Evolutionary conservation across 2,888 invertebrate species (phyloP), one percentile per base, ranked within the genome.

Genomic region (Rhagonycha lutea): DNA sequence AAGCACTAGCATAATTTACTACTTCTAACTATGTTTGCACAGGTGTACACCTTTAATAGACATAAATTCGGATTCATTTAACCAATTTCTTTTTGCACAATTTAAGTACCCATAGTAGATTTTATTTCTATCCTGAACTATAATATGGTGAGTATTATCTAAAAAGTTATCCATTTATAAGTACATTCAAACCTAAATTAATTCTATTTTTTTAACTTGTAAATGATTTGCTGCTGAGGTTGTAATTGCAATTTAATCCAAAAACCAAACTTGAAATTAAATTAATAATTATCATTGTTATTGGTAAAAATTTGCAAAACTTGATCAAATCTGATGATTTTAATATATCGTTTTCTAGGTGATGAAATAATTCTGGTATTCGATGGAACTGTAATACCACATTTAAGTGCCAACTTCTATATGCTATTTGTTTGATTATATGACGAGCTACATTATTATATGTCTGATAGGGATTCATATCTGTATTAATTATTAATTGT

Each of bases 301-400:
- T 18, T 3, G 79, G 78, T 24, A 79, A 14, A 68, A 77, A 78
- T 63, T 74, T 78, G 5, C 79, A 18, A 11, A 79, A 72, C 26
- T 73, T 69, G 4, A 78, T 65, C 18, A 74, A 62, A 11, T 71
- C 65, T 2, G 70, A 47, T 4, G 70, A 77, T 10, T 72, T 74
- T 60, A 80, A 68, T 9, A 77, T 76, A 70, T 79, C 70, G n/a
- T 68, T 24, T 63, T 77, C 72, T 14, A 80, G 47, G 61, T 76
- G 75, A 9, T 67, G 28, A 18, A 78, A 69, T 28, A 79, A 62
- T 72, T 75, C 72, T 4, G 65, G 63, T 28, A 79, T 72, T 23
- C 82, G 73, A 72, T 81, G 75, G 18, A 80, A 62, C 62, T 81
- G 82, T 2, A 82, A n/a, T 4, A 81, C 47, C 10, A 73, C 76